Conservation (phyloP, 2,888 invertebrate genomes). For the Agrypnus murinus region DNA sequence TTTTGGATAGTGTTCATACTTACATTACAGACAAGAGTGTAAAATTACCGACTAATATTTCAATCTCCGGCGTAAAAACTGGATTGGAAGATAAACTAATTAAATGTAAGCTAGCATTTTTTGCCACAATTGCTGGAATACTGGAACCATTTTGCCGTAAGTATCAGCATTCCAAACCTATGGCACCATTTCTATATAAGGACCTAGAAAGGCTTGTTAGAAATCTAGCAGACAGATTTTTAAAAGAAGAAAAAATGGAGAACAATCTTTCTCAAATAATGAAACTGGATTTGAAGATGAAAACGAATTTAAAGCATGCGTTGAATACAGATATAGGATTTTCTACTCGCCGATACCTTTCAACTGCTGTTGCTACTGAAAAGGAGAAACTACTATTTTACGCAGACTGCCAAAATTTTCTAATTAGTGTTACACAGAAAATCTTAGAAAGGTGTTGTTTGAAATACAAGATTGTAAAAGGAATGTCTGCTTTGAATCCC, state of each 20-base stretch:
- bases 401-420: conserved; percentile 9
- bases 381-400: conserved; percentile 22
- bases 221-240: neutral
- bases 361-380: neutral
- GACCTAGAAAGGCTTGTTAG: conserved; percentile 10
- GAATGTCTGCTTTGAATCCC: conserved; percentile 17
- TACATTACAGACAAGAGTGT: neutral
- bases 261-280: neutral
- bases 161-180: conserved; percentile 8
- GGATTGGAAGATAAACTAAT: conserved; percentile 8
- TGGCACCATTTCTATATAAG: conserved; percentile 6
- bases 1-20: neutral
- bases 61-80: conserved; percentile 11
- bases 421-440: neutral
- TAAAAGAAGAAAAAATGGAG: conserved; percentile 8
- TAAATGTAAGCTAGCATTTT: conserved; percentile 17
- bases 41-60: conserved; percentile 17
- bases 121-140: neutral
- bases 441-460: conserved; percentile 9
- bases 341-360: neutral
- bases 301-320: neutral
- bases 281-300: neutral
- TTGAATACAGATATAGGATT: conserved; percentile 1
- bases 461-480: neutral
- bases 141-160: conserved; percentile 12